These are phyloP conservation scores for Hypotaenidia philippensis DNA, from an alignment of 2,797 vertebrate genomes.

Conservation along the genomic window DNA sequence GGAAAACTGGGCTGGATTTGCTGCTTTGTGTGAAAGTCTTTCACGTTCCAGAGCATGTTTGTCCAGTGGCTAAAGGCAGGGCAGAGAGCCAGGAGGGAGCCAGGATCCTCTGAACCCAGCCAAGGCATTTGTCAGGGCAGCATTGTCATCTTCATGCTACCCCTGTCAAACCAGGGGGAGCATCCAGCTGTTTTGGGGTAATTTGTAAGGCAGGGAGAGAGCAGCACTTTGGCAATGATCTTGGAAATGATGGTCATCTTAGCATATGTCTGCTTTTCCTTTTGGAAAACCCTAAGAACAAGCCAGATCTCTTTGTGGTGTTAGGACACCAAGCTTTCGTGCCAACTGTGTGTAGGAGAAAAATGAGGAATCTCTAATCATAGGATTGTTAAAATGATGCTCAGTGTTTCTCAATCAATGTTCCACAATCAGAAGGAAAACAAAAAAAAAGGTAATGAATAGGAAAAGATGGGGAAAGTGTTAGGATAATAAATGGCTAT, in stretches of 20 bases:
- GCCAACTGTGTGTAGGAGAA: background rate
- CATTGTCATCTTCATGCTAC: accelerated
- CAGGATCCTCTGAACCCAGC: background rate
- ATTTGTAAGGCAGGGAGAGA: background rate
- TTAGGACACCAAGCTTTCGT: background rate
- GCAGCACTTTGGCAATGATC: background rate
- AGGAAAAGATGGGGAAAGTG: background rate
- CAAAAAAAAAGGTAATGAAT: background rate
- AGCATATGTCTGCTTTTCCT: background rate
- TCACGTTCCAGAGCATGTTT: background rate
- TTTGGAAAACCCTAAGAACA: background rate
- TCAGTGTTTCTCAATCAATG: background rate
- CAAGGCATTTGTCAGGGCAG: background rate
- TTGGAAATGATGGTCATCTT: background rate
- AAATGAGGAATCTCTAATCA: background rate
- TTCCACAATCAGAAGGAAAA: background rate
- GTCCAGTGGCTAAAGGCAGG: background rate
- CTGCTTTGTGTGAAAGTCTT: constrained; percentile 1
- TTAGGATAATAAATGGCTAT: background rate
- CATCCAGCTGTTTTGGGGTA: background rate
- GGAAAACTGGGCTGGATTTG: constrained; percentile 5
- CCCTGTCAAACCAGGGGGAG: background rate
- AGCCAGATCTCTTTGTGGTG: background rate
- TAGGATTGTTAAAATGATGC: background rate
- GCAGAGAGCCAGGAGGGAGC: background rate